These are phyloP conservation scores for Neelides sp. DNA, from an alignment of 1,140 invertebrate species.

Conservation along the genomic window DNA sequence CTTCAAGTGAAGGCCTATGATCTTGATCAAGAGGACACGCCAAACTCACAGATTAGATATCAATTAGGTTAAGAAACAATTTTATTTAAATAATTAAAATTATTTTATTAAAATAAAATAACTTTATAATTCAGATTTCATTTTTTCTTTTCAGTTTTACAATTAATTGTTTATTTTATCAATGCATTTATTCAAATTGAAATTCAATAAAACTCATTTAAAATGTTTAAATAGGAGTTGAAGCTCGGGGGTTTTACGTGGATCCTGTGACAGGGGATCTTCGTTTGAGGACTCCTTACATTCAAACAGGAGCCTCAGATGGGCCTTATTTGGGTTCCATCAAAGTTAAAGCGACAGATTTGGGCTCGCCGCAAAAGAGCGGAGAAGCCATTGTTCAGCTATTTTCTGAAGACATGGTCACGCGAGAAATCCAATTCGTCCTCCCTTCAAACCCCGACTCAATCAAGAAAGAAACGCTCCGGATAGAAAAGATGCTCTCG, in stretches of 20 bases:
- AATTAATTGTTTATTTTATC: no score
- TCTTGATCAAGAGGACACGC: conserved; percentile 14
- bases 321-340: conserved; percentile 21
- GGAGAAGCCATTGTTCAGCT: conserved; percentile 22
- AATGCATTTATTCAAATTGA: no score
- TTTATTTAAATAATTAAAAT: conserved; percentile 1
- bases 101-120: background rate
- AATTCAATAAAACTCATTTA: no score
- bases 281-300: conserved; percentile 9
- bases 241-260: conserved; percentile 9
- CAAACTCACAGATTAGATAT: conserved; percentile 24
- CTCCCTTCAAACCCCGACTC: conserved; percentile 15
- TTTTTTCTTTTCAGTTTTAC: background rate
- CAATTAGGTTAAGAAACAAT: conserved; percentile 12
- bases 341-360: conserved; percentile 20
- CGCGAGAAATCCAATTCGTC: conserved; percentile 23
- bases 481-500: conserved; percentile 25
- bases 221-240: no score
- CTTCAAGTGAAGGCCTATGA: conserved; percentile 22
- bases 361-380: conserved; percentile 18
- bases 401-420: conserved; percentile 26
- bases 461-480: conserved; percentile 17
- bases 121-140: background rate
- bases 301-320: conserved; percentile 5
- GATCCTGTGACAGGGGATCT: conserved; percentile 20